Evolutionary conservation across 2,888 invertebrate genomes (phyloP).

Genomic region (Nyleta sp.): DNA sequence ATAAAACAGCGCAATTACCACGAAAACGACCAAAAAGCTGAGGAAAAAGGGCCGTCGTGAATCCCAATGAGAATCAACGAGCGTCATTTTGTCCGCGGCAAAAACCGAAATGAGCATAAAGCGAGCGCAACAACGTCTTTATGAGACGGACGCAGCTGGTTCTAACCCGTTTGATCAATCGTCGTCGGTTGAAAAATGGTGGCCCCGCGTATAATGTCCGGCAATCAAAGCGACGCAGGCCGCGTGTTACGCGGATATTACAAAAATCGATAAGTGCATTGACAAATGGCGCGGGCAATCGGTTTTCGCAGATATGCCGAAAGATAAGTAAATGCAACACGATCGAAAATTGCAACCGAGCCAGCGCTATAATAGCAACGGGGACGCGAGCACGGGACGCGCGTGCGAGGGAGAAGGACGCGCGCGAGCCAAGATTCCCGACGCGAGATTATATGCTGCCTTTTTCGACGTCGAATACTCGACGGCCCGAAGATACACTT

Average conservation of each 20-base stretch:
- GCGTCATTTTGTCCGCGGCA: constrained; percentile 17
- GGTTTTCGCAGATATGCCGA: constrained; percentile 16
- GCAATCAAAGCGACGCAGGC: constrained; percentile 30
- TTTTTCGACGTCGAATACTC: constrained; percentile 25
- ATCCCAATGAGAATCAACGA: constrained; percentile 5
- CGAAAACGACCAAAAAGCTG: not conserved
- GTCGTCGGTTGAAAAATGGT: constrained; percentile 25
- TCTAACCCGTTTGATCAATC: constrained; percentile 38
- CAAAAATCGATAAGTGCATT: constrained; percentile 30
- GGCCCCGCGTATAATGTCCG: constrained; percentile 13
- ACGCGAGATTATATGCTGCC: constrained; percentile 35
- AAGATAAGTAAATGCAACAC: constrained; percentile 40
- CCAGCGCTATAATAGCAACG: constrained; percentile 5
- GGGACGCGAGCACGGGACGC: not conserved
- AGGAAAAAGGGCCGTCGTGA: constrained; percentile 1
- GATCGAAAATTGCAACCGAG: constrained; percentile 32
- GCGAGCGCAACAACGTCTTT: constrained; percentile 21
- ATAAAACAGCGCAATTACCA: constrained; percentile 5
- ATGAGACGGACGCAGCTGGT: constrained; percentile 34
- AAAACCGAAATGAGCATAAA: constrained; percentile 31
- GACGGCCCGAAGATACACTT: constrained; percentile 33
- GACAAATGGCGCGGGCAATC: constrained; percentile 20
- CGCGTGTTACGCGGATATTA: constrained; percentile 45
- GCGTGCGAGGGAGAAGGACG: not conserved
- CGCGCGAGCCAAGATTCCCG: constrained; percentile 28